These are phyloP conservation scores for Luehdorfia chinensis DNA, from an alignment of 1,140 invertebrate species.

Conservation along the genomic window DNA sequence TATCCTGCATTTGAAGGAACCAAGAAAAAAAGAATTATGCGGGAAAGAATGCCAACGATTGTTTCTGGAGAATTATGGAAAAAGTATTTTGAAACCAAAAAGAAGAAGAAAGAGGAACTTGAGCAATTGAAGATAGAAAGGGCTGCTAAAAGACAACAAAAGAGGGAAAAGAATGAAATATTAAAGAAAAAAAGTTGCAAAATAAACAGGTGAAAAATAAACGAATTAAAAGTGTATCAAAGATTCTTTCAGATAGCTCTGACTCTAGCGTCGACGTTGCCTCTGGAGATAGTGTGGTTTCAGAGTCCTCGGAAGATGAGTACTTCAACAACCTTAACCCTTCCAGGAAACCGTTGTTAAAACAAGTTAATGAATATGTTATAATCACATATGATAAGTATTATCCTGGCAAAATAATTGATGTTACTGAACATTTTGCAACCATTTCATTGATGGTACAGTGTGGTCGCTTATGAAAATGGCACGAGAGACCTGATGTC, in stretches of 20 bases:
- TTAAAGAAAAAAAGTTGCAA: constrained; percentile 19
- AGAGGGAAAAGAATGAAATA: too few relatives aligned
- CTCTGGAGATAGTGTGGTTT: constrained; percentile 19
- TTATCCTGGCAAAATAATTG: constrained; percentile 15
- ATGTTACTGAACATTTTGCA: constrained; percentile 11
- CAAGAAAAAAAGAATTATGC: constrained; percentile 13
- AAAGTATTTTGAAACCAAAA: constrained; percentile 9
- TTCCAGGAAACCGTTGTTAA: constrained; percentile 11
- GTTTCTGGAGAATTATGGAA: constrained; percentile 4
- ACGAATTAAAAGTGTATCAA: constrained; percentile 17
- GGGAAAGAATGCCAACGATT: constrained; percentile 15
- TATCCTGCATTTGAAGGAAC: constrained; percentile 1
- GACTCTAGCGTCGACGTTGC: constrained; percentile 11
- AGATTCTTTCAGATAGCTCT: constrained; percentile 6
- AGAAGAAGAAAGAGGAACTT: constrained; percentile 9
- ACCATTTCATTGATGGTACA: constrained; percentile 11
- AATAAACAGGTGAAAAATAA: constrained; percentile 19
- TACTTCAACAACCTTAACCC: constrained; percentile 18
- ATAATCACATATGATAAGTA: constrained; percentile 13
- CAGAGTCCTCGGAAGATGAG: constrained; percentile 20
- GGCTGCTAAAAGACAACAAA: too few relatives aligned
- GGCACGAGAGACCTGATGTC: constrained; percentile 15
- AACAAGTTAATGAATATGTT: constrained; percentile 16
- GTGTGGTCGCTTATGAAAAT: constrained; percentile 11
- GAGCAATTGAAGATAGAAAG: constrained; percentile 8